phyloP scores from a whole-genome alignment of 1,140 invertebrate species.

The Dendrolimus kikuchii region DNA sequence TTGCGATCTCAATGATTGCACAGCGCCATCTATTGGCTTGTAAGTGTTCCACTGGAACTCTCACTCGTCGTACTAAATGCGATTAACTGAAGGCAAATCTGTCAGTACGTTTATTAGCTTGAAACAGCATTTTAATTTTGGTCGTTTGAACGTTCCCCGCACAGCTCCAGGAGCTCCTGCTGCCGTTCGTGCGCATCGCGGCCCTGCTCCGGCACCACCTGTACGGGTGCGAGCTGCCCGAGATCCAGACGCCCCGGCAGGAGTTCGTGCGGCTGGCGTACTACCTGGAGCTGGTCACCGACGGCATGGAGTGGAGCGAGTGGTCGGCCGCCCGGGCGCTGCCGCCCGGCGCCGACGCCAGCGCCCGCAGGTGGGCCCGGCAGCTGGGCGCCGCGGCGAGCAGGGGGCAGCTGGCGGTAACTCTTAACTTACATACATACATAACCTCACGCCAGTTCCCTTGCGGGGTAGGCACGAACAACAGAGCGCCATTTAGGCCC shows the following conservation, averaged over 20 bases:
- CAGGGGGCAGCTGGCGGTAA: slow-evolving; percentile 74
- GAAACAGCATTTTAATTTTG: background rate
- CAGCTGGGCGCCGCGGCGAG: slow-evolving; percentile 54
- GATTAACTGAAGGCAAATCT: too few relatives aligned
- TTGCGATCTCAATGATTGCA: too few relatives aligned
- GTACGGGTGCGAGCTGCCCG: slow-evolving; percentile 85
- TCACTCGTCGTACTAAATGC: too few relatives aligned
- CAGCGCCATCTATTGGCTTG: too few relatives aligned
- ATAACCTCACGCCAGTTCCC: too few relatives aligned
- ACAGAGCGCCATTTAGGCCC: too few relatives aligned
- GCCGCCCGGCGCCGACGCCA: slow-evolving; percentile 34
- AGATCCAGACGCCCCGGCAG: slow-evolving; percentile 73
- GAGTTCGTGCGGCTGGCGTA: slow-evolving; percentile 84
- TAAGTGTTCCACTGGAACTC: too few relatives aligned
- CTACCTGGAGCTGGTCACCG: slow-evolving; percentile 82
- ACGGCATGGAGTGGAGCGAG: slow-evolving; percentile 48
- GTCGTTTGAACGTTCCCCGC: background rate
- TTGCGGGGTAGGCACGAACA: too few relatives aligned
- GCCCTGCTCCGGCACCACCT: slow-evolving; percentile 89
- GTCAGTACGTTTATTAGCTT: too few relatives aligned
- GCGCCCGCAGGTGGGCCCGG: slow-evolving; percentile 77
- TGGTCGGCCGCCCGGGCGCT: slow-evolving; percentile 32
- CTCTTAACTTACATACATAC: slow-evolving; percentile 68
- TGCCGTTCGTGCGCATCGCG: slow-evolving; percentile 89
- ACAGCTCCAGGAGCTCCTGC: slow-evolving; percentile 82